These are phyloP conservation scores for Cardinalis cardinalis DNA, from an alignment of 2,113 vertebrate genomes.

Conservation along the genomic window DNA sequence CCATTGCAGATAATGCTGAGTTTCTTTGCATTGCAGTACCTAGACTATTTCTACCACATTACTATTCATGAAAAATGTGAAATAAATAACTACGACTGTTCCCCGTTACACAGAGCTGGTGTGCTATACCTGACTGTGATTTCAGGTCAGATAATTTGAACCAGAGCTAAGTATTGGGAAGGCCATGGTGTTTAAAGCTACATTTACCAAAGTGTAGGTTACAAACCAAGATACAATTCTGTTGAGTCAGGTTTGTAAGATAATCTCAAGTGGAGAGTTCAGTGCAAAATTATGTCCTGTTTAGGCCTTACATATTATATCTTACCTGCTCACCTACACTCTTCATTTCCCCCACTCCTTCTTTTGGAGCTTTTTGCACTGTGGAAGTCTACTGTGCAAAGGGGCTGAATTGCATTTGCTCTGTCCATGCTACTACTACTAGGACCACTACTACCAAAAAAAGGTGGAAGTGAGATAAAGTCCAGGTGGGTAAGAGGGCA, in stretches of 20 bases:
- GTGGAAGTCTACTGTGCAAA: neutral
- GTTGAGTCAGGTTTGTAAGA: neutral
- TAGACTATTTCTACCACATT: neutral
- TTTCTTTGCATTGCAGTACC: neutral
- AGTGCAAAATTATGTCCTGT: neutral
- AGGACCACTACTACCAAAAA: neutral
- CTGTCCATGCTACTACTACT: neutral
- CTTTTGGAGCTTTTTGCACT: neutral
- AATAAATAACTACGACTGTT: neutral
- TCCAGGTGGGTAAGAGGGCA: neutral
- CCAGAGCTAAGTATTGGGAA: neutral
- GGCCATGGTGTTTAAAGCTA: neutral
- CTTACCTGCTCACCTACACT: neutral
- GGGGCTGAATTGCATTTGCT: rapidly evolving
- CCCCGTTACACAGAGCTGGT: neutral
- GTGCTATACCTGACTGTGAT: neutral
- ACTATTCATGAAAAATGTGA: neutral
- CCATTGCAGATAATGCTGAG: neutral
- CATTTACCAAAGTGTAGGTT: neutral
- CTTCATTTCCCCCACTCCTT: neutral
- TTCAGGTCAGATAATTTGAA: neutral
- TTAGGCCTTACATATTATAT: neutral
- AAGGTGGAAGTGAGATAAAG: neutral
- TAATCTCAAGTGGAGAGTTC: neutral
- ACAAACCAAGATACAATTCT: neutral